phyloP scores from a whole-genome alignment of 2,113 vertebrate species.

The Neoarius graeffei region DNA sequence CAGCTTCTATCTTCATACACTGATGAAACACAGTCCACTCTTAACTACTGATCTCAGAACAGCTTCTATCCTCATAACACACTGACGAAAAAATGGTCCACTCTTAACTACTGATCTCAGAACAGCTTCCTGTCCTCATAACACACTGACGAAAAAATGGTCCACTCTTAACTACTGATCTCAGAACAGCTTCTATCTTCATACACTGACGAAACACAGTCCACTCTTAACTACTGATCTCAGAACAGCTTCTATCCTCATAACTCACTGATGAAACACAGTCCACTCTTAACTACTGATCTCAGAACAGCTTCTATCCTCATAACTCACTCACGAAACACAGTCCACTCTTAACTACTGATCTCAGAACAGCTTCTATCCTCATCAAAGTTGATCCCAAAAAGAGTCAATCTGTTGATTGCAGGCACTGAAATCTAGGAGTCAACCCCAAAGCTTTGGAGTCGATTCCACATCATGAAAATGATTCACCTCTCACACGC shows the following conservation, averaged over 20 bases:
- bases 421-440: too few species aligned
- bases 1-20: background rate
- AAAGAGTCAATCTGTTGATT: background rate
- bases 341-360: too few species aligned
- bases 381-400: background rate
- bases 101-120: conserved; percentile 4
- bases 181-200: conserved; percentile 10
- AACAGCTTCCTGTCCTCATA: background rate
- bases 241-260: background rate
- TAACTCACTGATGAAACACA: too few species aligned
- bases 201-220: background rate
- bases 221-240: background rate
- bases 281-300: background rate
- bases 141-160: background rate
- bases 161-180: background rate
- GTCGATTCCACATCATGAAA: too few species aligned
- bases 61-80: background rate
- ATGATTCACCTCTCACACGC: too few species aligned
- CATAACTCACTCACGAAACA: too few species aligned
- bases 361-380: too few species aligned
- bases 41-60: background rate
- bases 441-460: too few species aligned
- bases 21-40: background rate
- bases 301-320: background rate
- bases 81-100: background rate